These are phyloP conservation scores for Aselliscus stoliczkanus DNA, from an alignment of 2,797 vertebrate genomes.

Conservation along the genomic window DNA sequence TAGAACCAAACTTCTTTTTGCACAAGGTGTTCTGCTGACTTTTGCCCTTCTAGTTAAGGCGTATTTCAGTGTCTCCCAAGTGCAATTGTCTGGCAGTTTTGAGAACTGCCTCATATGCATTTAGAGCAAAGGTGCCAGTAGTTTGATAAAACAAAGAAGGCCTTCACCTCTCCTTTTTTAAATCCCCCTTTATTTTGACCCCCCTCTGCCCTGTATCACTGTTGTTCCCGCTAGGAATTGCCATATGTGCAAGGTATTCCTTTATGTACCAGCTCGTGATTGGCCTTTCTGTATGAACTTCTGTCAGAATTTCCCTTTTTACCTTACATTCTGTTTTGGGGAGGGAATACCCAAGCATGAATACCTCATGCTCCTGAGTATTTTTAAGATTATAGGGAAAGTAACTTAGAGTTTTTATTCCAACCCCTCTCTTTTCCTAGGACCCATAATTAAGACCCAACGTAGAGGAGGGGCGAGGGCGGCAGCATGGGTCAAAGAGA, in stretches of 20 bases:
- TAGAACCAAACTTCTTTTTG: background rate
- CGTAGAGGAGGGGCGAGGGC: background rate
- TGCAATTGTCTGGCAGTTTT: background rate
- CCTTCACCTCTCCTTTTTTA: background rate
- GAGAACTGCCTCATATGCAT: background rate
- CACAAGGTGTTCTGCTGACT: background rate
- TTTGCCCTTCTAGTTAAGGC: background rate
- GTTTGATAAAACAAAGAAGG: background rate
- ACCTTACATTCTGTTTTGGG: background rate
- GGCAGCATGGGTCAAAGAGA: background rate
- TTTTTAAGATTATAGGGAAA: background rate
- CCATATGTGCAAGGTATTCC: background rate
- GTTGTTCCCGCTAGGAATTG: background rate
- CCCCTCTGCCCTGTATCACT: background rate
- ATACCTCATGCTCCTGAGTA: background rate
- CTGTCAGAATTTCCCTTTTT: background rate
- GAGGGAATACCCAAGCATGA: background rate
- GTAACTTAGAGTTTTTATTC: slow-evolving; percentile 10
- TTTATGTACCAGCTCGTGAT: background rate
- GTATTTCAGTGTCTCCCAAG: background rate
- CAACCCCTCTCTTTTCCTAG: background rate
- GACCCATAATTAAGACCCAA: background rate
- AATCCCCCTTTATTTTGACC: background rate
- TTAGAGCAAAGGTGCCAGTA: background rate
- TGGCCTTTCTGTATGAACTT: background rate